Base-by-base conservation (phyloP, 2,797 vertebrate genomes). In the Pipistrellus nathusii region DNA sequence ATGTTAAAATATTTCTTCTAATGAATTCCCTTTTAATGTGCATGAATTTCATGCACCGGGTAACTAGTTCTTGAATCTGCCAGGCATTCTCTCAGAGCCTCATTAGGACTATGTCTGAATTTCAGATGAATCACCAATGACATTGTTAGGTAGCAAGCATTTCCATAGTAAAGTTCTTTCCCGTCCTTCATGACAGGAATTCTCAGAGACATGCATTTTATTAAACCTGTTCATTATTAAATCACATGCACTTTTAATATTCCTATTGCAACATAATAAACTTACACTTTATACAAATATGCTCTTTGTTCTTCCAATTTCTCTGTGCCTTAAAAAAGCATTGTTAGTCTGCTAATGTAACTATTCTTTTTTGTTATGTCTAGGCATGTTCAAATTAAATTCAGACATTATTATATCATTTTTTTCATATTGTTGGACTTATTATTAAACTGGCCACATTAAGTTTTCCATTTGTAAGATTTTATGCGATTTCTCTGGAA, bases 321-420 rank as follows among this genome's bases (percentile, higher is more conserved):
- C 27, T 59, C 55, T 71, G 35, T 23, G 12, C 48, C 44, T 85
- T 73, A 68, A 75, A 51, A 72, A 87, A 84, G 44, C 23, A 38
- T 38, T 32, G 30, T 55, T 48, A 41, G 55, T 68, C 48, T 85
- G 18, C 55, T 84, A 41, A 81, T 71, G 13, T 14, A n/a, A 80
- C 59, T 77, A 12, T 48, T 78, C 30, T 81, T 53, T 71, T 68
- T 82, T 93, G n/a, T 89, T 94, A 80, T 77, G 48, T 88, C 71
- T 81, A 86, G 69, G 62, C 78, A 92, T 59, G n/a, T 78, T 90
- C 44, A n/a, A 21, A 76, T 90, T 93, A n/a, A 21, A 76, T 90
- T 93, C 59, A 85, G 55, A 82, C 46, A 51, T 7, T 53, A 1
- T 14, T 73, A 38, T 38, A 85, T 75, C 73, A 64, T 46, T 92